phyloP scores from a whole-genome alignment of 2,113 vertebrate genomes.

The Elaphurus davidianus region DNA sequence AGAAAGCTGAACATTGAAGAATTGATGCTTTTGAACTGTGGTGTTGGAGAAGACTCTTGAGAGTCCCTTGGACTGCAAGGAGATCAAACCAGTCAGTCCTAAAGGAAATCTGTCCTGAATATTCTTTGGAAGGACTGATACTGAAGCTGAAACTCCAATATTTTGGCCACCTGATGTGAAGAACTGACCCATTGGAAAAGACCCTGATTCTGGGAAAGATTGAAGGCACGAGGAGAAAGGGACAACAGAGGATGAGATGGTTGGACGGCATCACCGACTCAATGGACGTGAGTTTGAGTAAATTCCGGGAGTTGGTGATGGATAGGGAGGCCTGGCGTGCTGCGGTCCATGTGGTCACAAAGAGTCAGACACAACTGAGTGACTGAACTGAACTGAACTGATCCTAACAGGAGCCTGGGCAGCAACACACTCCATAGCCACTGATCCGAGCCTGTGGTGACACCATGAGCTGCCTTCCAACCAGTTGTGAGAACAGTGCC shows the following conservation, averaged over 20 bases:
- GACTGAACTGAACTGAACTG: neutral
- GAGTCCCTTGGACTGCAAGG: neutral
- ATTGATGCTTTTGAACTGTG: neutral
- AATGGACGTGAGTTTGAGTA: neutral
- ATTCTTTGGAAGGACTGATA: neutral
- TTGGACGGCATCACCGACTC: neutral
- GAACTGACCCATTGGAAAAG: neutral
- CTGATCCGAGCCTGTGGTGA: neutral
- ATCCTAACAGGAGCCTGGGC: neutral
- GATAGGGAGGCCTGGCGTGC: neutral
- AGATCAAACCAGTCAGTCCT: neutral
- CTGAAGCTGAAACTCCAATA: neutral
- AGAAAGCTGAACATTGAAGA: neutral
- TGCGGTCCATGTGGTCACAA: rapidly evolving
- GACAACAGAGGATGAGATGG: neutral
- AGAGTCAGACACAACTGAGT: rapidly evolving
- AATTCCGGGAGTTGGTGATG: neutral
- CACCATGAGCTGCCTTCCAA: neutral
- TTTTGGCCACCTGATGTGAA: neutral
- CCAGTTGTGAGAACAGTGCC: rapidly evolving
- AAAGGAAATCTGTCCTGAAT: neutral
- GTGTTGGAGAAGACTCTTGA: neutral
- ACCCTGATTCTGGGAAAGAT: neutral
- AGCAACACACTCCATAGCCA: neutral
- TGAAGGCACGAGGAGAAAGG: neutral